Evolutionary conservation across 2,797 vertebrate genomes (phyloP).

Genomic region (Cetoscarus ocellatus): DNA sequence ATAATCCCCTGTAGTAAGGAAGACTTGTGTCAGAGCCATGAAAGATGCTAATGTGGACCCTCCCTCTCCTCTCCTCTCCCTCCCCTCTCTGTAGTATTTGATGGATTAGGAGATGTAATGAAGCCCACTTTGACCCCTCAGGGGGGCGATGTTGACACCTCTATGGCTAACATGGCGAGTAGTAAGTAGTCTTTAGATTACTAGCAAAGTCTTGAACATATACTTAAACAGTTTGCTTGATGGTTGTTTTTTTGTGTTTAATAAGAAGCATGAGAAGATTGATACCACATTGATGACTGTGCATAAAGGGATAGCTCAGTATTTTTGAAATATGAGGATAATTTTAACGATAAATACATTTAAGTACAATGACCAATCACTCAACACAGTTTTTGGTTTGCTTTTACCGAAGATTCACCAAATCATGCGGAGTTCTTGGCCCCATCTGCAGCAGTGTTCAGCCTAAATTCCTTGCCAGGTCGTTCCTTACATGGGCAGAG

Average conservation of each 20-base stretch:
- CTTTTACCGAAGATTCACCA: too few relatives aligned
- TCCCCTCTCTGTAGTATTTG: slow-evolving; percentile 88
- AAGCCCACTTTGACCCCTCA: slow-evolving; percentile 95
- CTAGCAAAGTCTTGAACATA: not conserved
- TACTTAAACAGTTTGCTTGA: not conserved
- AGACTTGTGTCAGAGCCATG: slow-evolving; percentile 42
- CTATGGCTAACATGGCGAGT: slow-evolving; percentile 97
- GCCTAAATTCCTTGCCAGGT: too few relatives aligned
- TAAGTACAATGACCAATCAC: too few relatives aligned
- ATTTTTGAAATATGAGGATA: too few relatives aligned
- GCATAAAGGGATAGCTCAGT: not conserved
- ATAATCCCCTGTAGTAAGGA: slow-evolving; percentile 59
- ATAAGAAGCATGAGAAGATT: not conserved
- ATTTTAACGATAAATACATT: too few relatives aligned
- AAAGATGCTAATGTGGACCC: slow-evolving; percentile 55
- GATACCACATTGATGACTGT: not conserved
- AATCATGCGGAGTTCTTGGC: too few relatives aligned
- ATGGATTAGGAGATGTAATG: slow-evolving; percentile 97
- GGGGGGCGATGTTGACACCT: slow-evolving; percentile 93
- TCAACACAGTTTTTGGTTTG: too few relatives aligned
- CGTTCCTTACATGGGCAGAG: too few relatives aligned
- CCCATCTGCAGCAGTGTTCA: too few relatives aligned
- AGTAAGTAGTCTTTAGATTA: slow-evolving; percentile 88
- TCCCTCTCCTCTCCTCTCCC: slow-evolving; percentile 6
- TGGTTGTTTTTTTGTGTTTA: slow-evolving; percentile 1